Conservation (phyloP, 1,140 invertebrate genomes). For the Nephotettix cincticeps region DNA sequence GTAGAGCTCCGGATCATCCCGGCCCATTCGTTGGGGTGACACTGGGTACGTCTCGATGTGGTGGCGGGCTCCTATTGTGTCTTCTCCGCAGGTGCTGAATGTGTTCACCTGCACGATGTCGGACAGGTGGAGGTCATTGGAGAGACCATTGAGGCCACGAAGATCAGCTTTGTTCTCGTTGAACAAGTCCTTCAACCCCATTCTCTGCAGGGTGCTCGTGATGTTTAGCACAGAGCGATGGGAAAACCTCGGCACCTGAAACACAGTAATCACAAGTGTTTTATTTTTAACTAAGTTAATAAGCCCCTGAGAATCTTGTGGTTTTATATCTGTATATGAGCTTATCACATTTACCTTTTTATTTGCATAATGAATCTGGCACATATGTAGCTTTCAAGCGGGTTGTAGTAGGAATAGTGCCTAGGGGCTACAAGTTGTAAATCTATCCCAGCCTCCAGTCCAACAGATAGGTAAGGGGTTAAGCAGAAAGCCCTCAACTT, state of each 20-base stretch:
- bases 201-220: conserved; percentile 68
- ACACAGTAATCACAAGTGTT: no score
- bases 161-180: conserved; percentile 69
- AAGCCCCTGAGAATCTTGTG: no score
- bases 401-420: no score
- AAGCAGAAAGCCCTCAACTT: no score
- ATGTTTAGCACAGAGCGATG: conserved; percentile 78
- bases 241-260: conserved; percentile 68
- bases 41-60: conserved; percentile 78
- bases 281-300: no score
- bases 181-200: conserved; percentile 79
- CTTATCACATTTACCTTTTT: no score
- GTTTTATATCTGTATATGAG: no score
- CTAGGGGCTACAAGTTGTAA: no score
- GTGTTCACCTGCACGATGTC: conserved; percentile 76
- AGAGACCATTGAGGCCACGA: conserved; percentile 72
- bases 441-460: no score
- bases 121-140: conserved; percentile 70
- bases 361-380: no score
- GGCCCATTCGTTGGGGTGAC: conserved; percentile 49
- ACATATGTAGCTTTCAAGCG: no score
- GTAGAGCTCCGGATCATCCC: conserved; percentile 20
- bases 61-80: conserved; percentile 66
- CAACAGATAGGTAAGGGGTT: no score
- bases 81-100: conserved; percentile 77